Evolutionary conservation across 2,797 vertebrate genomes (phyloP), one percentile per base, ranked within the genome.

Genomic region (Lutjanus campechanus): DNA sequence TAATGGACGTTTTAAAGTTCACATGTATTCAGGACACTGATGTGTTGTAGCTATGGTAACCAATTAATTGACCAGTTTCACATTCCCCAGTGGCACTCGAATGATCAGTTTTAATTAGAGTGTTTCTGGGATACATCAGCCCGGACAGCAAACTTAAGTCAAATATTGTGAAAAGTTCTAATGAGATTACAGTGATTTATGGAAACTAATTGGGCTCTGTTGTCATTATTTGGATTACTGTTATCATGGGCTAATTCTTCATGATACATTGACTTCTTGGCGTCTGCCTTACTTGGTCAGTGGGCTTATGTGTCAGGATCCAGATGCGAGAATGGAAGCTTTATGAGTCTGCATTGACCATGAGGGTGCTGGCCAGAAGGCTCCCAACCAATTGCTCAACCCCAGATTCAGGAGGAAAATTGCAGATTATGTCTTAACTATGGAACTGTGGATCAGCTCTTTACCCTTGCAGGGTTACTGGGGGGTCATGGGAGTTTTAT

Each of bases 161-260:
- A 82, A 84, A 81, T 83, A 77, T 81, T 73, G 46, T 49, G 64
- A 71, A 77, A 79, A 11, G 69, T 20, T 69, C 9, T 75, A 29
- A 84, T 70, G 51, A 70, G 76, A 86, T 85, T 81, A 87, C 1
- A 58, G 62, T 82, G 77, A 88, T 80, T 91, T 70, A 88, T 88
- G 58, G 66, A 75, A 63, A 80, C 69, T 86, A 87, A 86, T 91
- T 89, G 85, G 74, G 47, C 65, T 90, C n/a, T 90, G 80, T 88
- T 92, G 74, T 81, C 66, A 77, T 77, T 74, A 61, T 68, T 43
- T 68, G 46, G 71, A 78, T 69, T 73, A 62, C 15, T 73, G 15
- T 76, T 41, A 62, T 66, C 69, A 58, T n/a, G 46, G 69, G 43
- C 47, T 81, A 40, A 77, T 78, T 84, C 29, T n/a, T 77, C 16